Base-by-base conservation (phyloP, 2,113 vertebrate genomes). In the Notarius quadriscutis region DNA sequence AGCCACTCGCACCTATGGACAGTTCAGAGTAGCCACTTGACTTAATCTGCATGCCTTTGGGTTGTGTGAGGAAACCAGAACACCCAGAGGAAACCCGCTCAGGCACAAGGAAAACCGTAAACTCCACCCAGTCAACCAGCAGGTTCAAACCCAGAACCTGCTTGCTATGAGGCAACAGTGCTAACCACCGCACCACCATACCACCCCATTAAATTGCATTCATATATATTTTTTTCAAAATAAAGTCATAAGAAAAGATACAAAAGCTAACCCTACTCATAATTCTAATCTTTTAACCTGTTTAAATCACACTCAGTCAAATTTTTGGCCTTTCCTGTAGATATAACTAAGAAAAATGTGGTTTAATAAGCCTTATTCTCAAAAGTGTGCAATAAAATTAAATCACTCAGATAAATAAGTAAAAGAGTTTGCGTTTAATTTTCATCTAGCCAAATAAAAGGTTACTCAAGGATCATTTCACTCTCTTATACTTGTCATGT, bases 391-490 rank as follows among this genome's bases (percentile, higher is more conserved):
- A 48, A 62, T 62, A 25, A 62, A 82, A 82, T 82, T 0, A 50
- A 65, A 65, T 82, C 34, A 50, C 60, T 15, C 34, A 50, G 60
- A 65, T 63, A 82, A 50, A 53, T 55, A 27, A 53, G 18, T n/a
- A 10, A 48, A 79, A 62, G 6, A 7, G n/a, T 71, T 84, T 30
- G 77, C 74, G 41, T 79, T 86, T 71, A 0, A n/a, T 57, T 80
- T 69, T 58, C 20, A 41, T 71, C 48, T 48, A 20, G 5, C 22
- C 14, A 77, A 85, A 71, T 48, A 57, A 75, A 60, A 41, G 51
- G 18, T 85, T 72, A 72, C 30, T 84, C 63, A 57, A 12, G n/a
- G 65, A 55, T 55, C 65, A 58, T 55, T 74, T 74, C 30, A 30
- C 22, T 53, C 83, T 72, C 50, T 55, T 12, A 7, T 74, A 27